Percentiles rank a stretch among this genome's conserved stretches.
These are phyloP conservation scores for Sussaba pulchella DNA, from an alignment of 2,888 invertebrate genomes.

Conservation along the genomic window DNA sequence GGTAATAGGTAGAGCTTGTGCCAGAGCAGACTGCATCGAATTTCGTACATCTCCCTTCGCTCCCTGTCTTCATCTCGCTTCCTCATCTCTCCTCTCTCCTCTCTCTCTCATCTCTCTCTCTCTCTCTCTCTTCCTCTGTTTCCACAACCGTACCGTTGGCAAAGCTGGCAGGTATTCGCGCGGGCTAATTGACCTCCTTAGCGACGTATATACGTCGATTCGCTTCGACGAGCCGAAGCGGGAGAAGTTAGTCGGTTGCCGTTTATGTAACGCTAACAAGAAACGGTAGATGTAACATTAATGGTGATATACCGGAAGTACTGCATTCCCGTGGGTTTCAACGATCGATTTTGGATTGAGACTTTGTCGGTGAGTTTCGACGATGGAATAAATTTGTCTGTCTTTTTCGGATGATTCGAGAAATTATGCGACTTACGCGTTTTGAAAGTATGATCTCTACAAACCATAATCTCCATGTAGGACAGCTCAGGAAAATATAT, in stretches of 20 bases:
- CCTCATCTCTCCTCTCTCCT: too few relatives aligned
- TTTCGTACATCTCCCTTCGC: constrained; percentile 45
- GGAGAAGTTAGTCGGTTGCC: constrained; percentile 22
- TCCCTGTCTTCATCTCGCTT: constrained; percentile 48
- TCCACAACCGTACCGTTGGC: constrained; percentile 23
- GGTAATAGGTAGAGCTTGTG: constrained; percentile 41
- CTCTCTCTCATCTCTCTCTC: constrained; percentile 2
- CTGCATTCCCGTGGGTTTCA: too few relatives aligned
- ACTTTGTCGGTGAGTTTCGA: too few relatives aligned
- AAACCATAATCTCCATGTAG: too few relatives aligned
- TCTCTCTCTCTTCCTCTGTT: constrained; percentile 51
- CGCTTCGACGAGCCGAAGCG: constrained; percentile 12
- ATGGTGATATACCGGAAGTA: neutral
- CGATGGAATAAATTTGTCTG: too few relatives aligned
- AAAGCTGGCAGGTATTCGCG: constrained; percentile 42
- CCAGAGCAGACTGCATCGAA: constrained; percentile 54
- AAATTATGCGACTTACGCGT: too few relatives aligned
- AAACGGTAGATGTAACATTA: neutral
- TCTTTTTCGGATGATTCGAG: too few relatives aligned
- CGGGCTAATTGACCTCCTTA: constrained; percentile 53
- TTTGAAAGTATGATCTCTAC: too few relatives aligned
- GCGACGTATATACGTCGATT: constrained; percentile 37
- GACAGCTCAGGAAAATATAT: too few relatives aligned
- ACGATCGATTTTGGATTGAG: too few relatives aligned
- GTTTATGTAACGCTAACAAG: constrained; percentile 19